Evolutionary conservation across 2,113 vertebrate genomes (phyloP).

Genomic region (Emydocephalus ijimae): DNA sequence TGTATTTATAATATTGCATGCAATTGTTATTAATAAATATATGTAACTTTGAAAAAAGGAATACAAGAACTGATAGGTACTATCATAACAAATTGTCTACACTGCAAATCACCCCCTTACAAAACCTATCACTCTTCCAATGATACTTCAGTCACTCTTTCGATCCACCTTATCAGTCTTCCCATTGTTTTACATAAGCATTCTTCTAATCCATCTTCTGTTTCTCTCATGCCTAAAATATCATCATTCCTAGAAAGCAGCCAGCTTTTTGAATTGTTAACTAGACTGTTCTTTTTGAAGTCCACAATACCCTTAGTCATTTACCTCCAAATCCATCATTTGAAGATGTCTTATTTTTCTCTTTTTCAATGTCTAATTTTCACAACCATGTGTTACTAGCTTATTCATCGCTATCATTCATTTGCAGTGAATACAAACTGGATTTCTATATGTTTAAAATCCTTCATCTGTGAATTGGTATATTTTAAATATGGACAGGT

Average conservation of each 20-base stretch:
- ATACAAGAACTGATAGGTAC: background rate
- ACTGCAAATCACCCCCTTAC: background rate
- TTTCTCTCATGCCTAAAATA: background rate
- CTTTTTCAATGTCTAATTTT: background rate
- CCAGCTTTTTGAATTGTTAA: background rate
- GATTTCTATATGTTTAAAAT: constrained; percentile 34
- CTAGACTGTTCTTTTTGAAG: background rate
- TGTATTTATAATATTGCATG: background rate
- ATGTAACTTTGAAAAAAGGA: background rate
- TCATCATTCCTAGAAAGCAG: background rate
- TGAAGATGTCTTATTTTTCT: background rate
- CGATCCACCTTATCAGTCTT: background rate
- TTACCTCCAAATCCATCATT: background rate
- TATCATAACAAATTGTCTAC: background rate
- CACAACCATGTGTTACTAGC: background rate
- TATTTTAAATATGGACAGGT: constrained; percentile 42
- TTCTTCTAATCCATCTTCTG: background rate
- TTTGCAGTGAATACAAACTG: background rate
- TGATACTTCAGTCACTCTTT: background rate
- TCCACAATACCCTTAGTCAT: background rate
- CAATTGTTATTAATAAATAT: background rate
- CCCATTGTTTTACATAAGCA: background rate
- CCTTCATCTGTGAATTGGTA: constrained; percentile 42
- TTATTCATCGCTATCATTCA: background rate
- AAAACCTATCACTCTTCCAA: background rate